A percentile compares a stretch with the other conserved stretches of the same genome.
Evolutionary conservation across 2,888 invertebrate genomes (phyloP).

Genomic region (Spicauda simplicius): DNA sequence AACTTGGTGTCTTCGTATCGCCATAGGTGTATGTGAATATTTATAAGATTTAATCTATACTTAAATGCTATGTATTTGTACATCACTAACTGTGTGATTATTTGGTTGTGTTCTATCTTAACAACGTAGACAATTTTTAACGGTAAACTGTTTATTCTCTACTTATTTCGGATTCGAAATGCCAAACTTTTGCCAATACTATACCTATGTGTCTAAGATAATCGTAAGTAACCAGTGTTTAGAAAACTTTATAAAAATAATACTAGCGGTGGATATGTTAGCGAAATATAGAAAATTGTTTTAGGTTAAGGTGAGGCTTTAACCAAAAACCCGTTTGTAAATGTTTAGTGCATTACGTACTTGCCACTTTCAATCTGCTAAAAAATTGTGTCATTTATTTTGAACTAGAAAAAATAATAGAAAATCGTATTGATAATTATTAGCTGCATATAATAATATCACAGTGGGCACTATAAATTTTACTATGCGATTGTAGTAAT

Average conservation of each 20-base stretch:
- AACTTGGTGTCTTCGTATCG: slow-evolving; percentile 47
- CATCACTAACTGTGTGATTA: slow-evolving; percentile 78
- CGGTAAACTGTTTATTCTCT: slow-evolving; percentile 51
- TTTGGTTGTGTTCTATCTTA: slow-evolving; percentile 80
- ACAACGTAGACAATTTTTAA: slow-evolving; percentile 67
- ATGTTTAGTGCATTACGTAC: slow-evolving; percentile 44
- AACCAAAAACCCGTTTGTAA: slow-evolving; percentile 55
- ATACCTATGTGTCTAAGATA: slow-evolving; percentile 59
- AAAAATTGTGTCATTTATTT: slow-evolving; percentile 55
- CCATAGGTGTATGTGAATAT: slow-evolving; percentile 44
- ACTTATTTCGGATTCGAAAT: slow-evolving; percentile 55
- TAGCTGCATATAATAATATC: slow-evolving; percentile 21
- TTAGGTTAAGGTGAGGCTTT: slow-evolving; percentile 61
- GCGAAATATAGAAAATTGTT: slow-evolving; percentile 56
- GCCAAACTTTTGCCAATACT: slow-evolving; percentile 59
- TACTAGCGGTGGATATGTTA: slow-evolving; percentile 50
- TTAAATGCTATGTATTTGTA: slow-evolving; percentile 51
- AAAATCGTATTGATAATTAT: slow-evolving; percentile 35
- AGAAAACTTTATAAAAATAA: slow-evolving; percentile 51
- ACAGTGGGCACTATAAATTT: slow-evolving; percentile 17
- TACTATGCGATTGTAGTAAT: background rate
- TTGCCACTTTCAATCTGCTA: slow-evolving; percentile 48
- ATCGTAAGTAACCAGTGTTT: slow-evolving; percentile 54
- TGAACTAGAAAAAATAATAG: slow-evolving; percentile 44
- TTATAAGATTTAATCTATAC: slow-evolving; percentile 28